Evolutionary conservation across 2,797 vertebrate genomes (phyloP), one percentile per base, ranked within the genome.

Genomic region (Atherinosoma microstoma): DNA sequence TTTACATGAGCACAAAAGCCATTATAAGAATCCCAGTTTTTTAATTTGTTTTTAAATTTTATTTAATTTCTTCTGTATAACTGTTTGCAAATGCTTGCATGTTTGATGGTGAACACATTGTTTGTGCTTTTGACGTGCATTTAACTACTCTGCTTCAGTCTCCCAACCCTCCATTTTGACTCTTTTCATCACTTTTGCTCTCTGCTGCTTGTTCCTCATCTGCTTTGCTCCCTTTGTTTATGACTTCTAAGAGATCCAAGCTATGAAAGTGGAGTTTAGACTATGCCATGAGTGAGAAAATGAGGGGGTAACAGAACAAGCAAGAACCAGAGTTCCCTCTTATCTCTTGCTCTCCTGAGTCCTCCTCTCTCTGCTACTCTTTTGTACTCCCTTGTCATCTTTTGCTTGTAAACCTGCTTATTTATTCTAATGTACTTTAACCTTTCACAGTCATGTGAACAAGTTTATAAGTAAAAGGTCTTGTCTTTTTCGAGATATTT

Each of bases 41-140:
- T 51, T 22, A 20, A 4, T 34, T 34, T 34, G 4, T 36, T 36
- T 38, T 38, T 13, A 32, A 32, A 32, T 40, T 13, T 13, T 2
- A 6, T 64, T 16, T 11, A 1, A 18, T 1, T 13, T 27, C 12
- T 20, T 54, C 15, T 60, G 18, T 10, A 57, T 20, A 54, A 15
- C 4, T 69, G 30, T 59, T 45, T 63, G 53, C 47, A 40, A 34
- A 40, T 51, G 35, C 10, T 38, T 29, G 22, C 38, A 42, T 18
- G 57, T 53, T 24, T 70, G 27, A 36, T 54, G 36, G 35, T 61
- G 47, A 58, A 61, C 75, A 54, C 60, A 11, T 59, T 69, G 47
- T 67, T 65, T 64, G 38, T 58, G 40, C 32, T 34, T 70, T 63
- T 74, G 79, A 76, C 62, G 70, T 54, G 6, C 70, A 63, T 67